Base-by-base conservation (phyloP, 2,888 invertebrate genomes). In the Caenorhabditis sinica region DNA sequence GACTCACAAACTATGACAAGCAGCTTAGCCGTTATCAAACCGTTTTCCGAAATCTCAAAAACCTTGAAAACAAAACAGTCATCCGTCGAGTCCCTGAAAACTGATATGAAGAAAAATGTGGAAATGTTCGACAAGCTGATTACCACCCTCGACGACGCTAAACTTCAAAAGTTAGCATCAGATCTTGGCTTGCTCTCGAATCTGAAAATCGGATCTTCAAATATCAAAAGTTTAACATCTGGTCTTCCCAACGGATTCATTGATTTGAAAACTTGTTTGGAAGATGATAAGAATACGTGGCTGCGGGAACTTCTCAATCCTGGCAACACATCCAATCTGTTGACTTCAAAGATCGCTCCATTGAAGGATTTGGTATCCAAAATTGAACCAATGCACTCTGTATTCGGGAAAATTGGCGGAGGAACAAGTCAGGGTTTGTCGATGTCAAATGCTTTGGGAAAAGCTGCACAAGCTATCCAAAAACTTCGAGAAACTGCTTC, bases 191-290 rank as follows among this genome's bases (percentile, higher is more conserved):
- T 9, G 17, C 15, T 30, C 25, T 8, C 20, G 25, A 9, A 33
- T 2, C 33, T 36, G 11, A 17, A 11, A 17, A 66, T 15, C 11
- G 1, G 8, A 1, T n/a, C 8, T 30, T n/a, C 49, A 3, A 25
- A n/a, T 2, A 1, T 13, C 11, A 15, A 51, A n/a, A 43, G 20
- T 28, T 49, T 49, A 8, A 30, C 66, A 5, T n/a, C 17, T 15
- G 66, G 66, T 25, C 45, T 66, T 20, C 17, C 17, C 28, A 1
- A 66, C n/a, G 66, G 66, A 11, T 45, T 66, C 11, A 15, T 30
- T n/a, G 66, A 66, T 30, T n/a, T 66, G 30, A 51, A 66, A 36
- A 20, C 2, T 11, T 4, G 5, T 0, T 4, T 11, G 9, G 9
- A 30, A 2, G 61, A 36, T 20, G 36, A 36, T 13, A 8, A 61